phyloP scores from a whole-genome alignment of 2,888 invertebrate genomes.

The Adelphocoris suturalis region DNA sequence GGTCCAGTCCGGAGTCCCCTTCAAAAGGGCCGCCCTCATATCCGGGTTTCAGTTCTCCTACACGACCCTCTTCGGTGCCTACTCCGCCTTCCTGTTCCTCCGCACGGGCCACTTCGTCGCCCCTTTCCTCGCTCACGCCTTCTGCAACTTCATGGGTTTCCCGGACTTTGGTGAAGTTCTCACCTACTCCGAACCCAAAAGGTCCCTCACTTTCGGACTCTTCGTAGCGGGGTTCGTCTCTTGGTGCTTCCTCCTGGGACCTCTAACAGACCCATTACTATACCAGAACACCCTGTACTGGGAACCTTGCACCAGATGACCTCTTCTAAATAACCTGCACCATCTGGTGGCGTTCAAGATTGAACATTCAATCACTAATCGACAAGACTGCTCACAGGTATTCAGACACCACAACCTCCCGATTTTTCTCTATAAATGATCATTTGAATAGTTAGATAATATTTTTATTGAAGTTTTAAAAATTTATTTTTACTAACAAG shows the following conservation, averaged over 20 bases:
- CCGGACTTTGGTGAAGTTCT: slow-evolving; percentile 90
- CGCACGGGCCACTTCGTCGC: slow-evolving; percentile 94
- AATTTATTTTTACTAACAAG: slow-evolving; percentile 17
- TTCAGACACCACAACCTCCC: not conserved
- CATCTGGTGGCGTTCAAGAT: not conserved
- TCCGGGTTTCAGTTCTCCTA: slow-evolving; percentile 91
- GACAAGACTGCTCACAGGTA: not conserved
- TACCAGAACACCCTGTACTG: slow-evolving; percentile 80
- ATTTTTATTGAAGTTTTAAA: not conserved
- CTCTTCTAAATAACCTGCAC: not conserved
- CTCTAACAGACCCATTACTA: slow-evolving; percentile 86
- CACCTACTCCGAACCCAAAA: slow-evolving; percentile 82
- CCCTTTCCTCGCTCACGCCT: slow-evolving; percentile 93
- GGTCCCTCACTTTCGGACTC: slow-evolving; percentile 83
- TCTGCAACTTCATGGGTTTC: slow-evolving; percentile 98
- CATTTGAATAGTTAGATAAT: not conserved
- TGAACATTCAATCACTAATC: not conserved
- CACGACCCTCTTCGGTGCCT: slow-evolving; percentile 95
- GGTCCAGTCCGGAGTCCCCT: slow-evolving; percentile 85
- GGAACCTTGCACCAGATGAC: slow-evolving; percentile 74
- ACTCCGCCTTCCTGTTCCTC: slow-evolving; percentile 94
- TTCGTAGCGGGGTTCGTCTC: slow-evolving; percentile 87
- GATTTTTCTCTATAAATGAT: not conserved
- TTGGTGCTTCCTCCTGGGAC: slow-evolving; percentile 88
- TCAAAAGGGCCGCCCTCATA: slow-evolving; percentile 84